Percentiles rank a stretch among this genome's conserved stretches.
Evolutionary conservation across 2,888 invertebrate genomes (phyloP).

Genomic region (Philereme transversata): DNA sequence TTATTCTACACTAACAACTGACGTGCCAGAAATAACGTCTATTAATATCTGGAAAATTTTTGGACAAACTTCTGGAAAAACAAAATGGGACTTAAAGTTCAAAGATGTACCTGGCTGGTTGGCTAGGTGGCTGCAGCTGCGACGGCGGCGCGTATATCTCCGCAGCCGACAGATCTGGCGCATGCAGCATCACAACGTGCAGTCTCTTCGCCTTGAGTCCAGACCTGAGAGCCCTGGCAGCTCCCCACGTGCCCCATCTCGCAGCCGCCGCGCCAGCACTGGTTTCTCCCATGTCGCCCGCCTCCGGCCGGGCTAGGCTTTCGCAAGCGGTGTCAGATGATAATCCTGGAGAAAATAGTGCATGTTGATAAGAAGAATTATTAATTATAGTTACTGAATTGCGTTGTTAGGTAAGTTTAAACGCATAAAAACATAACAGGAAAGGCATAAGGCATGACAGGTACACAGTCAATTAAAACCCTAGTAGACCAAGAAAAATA

Average conservation of each 20-base stretch:
- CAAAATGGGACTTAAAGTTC: no score
- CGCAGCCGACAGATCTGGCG: constrained; percentile 86
- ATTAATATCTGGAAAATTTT: no score
- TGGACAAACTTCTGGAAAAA: no score
- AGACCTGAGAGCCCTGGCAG: constrained; percentile 88
- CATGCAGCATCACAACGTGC: constrained; percentile 90
- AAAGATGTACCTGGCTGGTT: constrained; percentile 67
- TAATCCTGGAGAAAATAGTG: constrained; percentile 52
- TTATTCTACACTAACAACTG: no score
- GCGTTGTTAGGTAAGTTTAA: no score
- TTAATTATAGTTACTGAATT: no score
- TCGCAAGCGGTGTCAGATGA: constrained; percentile 79
- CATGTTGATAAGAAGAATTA: background rate
- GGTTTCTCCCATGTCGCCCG: constrained; percentile 57
- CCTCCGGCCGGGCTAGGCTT: constrained; percentile 59
- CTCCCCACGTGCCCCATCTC: constrained; percentile 91
- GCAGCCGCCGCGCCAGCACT: constrained; percentile 81
- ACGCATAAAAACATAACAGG: no score
- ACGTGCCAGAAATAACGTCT: no score
- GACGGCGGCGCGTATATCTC: constrained; percentile 86
- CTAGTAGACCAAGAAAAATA: no score
- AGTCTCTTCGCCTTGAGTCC: constrained; percentile 88
- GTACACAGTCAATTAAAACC: no score
- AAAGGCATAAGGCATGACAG: no score
- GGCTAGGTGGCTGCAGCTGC: constrained; percentile 68